phyloP scores from a whole-genome alignment of 2,797 vertebrate genomes.

The Tapera naevia region DNA sequence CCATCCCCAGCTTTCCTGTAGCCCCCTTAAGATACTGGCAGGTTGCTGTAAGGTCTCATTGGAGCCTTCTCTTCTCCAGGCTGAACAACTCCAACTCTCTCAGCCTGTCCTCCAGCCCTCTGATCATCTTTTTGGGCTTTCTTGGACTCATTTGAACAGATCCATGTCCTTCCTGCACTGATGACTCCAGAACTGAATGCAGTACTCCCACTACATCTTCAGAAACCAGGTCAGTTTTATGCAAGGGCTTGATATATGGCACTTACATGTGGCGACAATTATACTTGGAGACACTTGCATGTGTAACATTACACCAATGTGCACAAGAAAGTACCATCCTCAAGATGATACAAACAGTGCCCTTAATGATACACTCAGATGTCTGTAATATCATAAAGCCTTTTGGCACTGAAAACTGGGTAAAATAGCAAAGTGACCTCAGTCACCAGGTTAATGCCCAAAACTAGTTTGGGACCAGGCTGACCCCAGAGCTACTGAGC shows the following conservation, averaged over 20 bases:
- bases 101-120: too few species aligned
- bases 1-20: too few species aligned
- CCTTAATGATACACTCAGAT: neutral
- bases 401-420: neutral
- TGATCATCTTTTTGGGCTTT: too few species aligned
- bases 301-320: neutral
- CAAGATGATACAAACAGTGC: neutral
- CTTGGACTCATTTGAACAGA: too few species aligned
- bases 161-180: too few species aligned
- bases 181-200: too few species aligned
- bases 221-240: neutral
- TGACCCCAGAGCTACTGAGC: neutral
- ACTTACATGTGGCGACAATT: neutral
- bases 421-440: neutral
- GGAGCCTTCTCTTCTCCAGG: too few species aligned
- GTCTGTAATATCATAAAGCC: neutral
- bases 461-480: neutral
- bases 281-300: neutral
- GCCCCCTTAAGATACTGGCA: too few species aligned
- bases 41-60: too few species aligned
- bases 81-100: too few species aligned
- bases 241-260: neutral
- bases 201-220: neutral
- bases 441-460: neutral
- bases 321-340: neutral